phyloP scores from a whole-genome alignment of 2,797 vertebrate genomes.

The Bradypodion pumilum region DNA sequence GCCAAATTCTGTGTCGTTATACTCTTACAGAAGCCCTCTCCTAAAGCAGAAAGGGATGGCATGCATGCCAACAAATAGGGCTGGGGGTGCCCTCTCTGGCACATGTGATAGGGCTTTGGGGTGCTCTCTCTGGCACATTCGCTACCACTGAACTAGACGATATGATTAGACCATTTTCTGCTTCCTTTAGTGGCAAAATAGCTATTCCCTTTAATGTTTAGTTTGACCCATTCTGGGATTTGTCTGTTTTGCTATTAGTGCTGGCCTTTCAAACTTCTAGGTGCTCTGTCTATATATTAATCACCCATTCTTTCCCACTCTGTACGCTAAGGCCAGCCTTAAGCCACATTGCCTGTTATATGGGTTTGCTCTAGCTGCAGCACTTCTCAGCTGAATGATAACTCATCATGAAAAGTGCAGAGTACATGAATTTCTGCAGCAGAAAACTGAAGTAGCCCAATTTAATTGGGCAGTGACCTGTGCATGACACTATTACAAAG shows the following conservation, averaged over 20 bases:
- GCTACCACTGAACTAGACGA: too few species aligned
- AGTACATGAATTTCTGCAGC: not conserved
- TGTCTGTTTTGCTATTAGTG: not conserved
- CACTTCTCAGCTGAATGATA: not conserved
- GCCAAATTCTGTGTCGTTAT: not conserved
- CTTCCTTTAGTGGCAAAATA: too few species aligned
- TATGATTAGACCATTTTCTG: too few species aligned
- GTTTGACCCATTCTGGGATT: too few species aligned
- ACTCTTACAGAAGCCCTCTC: not conserved
- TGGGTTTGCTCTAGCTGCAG: not conserved
- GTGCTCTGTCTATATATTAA: not conserved
- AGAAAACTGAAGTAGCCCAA: not conserved
- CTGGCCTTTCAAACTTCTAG: not conserved
- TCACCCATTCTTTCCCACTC: not conserved
- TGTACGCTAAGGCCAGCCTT: not conserved
- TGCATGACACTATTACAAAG: not conserved
- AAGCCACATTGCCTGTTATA: not conserved
- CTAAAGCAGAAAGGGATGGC: too few species aligned
- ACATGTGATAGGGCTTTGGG: too few species aligned
- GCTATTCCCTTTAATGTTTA: too few species aligned
- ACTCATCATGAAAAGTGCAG: not conserved
- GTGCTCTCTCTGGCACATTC: too few species aligned
- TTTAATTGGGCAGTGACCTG: not conserved
- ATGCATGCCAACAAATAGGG: too few species aligned
- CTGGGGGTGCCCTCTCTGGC: too few species aligned